Conservation (phyloP, 2,113 vertebrate species). For the Chroicocephalus ridibundus region DNA sequence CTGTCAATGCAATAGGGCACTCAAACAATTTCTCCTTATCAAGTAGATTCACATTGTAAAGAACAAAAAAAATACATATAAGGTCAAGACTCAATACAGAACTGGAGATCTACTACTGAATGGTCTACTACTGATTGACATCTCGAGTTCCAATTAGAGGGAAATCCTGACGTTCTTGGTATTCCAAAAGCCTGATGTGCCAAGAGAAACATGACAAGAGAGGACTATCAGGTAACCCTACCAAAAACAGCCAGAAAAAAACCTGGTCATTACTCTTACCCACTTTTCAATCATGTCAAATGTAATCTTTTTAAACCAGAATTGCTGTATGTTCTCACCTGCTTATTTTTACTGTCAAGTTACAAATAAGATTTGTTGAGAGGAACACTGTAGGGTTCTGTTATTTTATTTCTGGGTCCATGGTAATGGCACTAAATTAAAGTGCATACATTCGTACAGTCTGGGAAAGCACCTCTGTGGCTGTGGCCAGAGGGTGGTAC, state of each 20-base stretch:
- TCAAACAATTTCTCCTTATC: background rate
- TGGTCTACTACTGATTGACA: background rate
- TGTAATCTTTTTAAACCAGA: background rate
- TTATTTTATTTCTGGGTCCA: background rate
- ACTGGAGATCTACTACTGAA: background rate
- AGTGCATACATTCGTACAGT: rapidly evolving
- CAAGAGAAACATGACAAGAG: background rate
- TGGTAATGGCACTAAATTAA: background rate
- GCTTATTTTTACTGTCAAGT: background rate
- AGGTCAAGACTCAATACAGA: background rate
- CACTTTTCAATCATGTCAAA: background rate
- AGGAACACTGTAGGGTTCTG: background rate
- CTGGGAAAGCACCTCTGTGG: background rate
- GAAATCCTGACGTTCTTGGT: background rate
- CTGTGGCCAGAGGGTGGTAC: background rate
- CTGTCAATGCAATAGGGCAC: background rate
- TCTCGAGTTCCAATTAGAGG: background rate
- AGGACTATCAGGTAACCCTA: background rate
- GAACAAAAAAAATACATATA: background rate
- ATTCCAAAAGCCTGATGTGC: background rate
- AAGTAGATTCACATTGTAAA: background rate
- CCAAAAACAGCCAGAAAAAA: background rate
- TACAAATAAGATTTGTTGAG: background rate
- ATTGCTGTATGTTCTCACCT: background rate
- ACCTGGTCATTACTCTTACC: background rate